phyloP scores from a whole-genome alignment of 2,888 invertebrate genomes.

The Orgyia antiqua region DNA sequence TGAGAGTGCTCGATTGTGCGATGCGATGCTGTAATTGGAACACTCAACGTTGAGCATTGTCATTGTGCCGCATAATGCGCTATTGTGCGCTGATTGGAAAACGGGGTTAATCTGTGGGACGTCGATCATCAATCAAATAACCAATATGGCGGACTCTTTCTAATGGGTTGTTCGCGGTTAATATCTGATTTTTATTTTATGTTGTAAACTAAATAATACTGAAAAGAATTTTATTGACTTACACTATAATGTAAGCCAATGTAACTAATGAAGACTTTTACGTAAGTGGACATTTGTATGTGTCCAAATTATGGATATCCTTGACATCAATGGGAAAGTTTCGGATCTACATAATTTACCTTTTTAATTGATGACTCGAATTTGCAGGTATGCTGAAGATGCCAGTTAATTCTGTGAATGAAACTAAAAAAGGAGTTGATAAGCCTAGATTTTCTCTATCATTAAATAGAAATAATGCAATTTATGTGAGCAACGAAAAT shows the following conservation, averaged over 20 bases:
- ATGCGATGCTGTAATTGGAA: too few relatives aligned
- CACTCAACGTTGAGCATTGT: too few relatives aligned
- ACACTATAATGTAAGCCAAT: constrained; percentile 70
- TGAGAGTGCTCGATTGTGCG: too few relatives aligned
- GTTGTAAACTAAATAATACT: constrained; percentile 32
- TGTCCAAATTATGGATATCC: constrained; percentile 38
- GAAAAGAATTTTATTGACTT: constrained; percentile 45
- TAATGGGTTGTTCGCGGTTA: constrained; percentile 54
- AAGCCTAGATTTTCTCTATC: constrained; percentile 65
- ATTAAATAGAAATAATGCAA: constrained; percentile 65
- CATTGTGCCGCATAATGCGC: too few relatives aligned
- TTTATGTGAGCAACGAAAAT: constrained; percentile 54
- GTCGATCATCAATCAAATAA: constrained; percentile 44
- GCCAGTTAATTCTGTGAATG: constrained; percentile 69
- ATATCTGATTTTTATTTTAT: constrained; percentile 44
- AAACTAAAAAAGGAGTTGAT: constrained; percentile 65
- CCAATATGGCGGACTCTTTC: constrained; percentile 67
- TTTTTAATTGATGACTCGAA: constrained; percentile 14
- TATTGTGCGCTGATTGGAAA: too few relatives aligned
- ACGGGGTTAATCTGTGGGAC: too few relatives aligned
- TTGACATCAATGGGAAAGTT: constrained; percentile 63
- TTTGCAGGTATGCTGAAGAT: constrained; percentile 75
- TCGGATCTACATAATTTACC: constrained; percentile 34
- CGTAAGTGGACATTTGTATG: constrained; percentile 49
- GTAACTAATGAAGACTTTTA: constrained; percentile 50